These are phyloP conservation scores for Fragum whitleyi DNA, from an alignment of 2,888 invertebrate species.

Conservation along the genomic window DNA sequence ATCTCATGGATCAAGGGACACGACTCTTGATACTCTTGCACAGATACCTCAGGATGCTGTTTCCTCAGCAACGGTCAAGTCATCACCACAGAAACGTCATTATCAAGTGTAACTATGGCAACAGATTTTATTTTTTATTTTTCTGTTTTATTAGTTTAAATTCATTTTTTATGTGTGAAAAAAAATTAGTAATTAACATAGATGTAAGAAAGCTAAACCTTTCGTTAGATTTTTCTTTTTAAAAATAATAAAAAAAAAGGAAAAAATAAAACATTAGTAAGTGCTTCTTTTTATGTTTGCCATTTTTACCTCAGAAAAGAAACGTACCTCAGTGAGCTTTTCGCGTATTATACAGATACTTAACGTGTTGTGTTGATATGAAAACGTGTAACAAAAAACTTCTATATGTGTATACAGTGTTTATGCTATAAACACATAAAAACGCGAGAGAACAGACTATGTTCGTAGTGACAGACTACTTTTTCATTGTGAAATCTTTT, in stretches of 20 bases:
- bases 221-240: not conserved
- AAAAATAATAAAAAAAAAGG: not conserved
- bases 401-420: not conserved
- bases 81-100: conserved; percentile 44
- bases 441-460: not conserved
- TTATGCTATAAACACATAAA: not conserved
- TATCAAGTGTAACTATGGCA: conserved; percentile 53
- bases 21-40: conserved; percentile 45
- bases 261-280: not conserved
- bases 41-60: conserved; percentile 61
- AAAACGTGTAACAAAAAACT: not conserved
- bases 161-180: not conserved
- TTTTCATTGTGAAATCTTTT: not conserved
- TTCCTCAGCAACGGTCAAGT: conserved; percentile 22
- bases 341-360: conserved; percentile 23
- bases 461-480: not conserved
- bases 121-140: conserved; percentile 25
- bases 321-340: conserved; percentile 16
- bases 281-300: not conserved
- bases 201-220: not conserved
- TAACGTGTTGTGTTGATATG: conserved; percentile 1
- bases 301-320: conserved; percentile 11
- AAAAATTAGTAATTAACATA: not conserved
- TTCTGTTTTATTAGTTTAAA: conserved; percentile 9
- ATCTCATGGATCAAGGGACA: conserved; percentile 38